Evolutionary conservation across 2,888 invertebrate genomes (phyloP).

Genomic region (Agriotes lineatus): DNA sequence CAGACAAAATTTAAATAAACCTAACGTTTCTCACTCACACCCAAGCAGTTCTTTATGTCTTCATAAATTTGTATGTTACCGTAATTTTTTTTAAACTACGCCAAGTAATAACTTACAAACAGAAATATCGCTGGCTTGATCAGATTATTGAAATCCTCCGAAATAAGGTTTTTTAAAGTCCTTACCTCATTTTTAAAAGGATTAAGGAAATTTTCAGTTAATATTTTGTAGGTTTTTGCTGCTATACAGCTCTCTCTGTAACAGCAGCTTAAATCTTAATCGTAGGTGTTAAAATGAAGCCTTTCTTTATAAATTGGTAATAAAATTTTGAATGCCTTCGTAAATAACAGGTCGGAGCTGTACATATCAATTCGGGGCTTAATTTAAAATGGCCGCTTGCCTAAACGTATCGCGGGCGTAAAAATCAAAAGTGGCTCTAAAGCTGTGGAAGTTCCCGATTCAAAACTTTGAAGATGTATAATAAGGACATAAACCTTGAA

Average conservation of each 20-base stretch:
- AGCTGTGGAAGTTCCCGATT: slow-evolving; percentile 10
- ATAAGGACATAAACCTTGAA: slow-evolving; percentile 10
- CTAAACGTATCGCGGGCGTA: background rate
- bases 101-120: no score
- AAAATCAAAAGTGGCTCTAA: slow-evolving; percentile 11
- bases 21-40: no score
- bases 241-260: background rate
- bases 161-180: no score
- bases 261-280: background rate
- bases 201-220: no score
- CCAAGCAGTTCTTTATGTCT: no score
- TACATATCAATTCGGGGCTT: slow-evolving; percentile 12
- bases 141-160: no score
- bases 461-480: slow-evolving; percentile 7
- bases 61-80: no score
- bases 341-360: background rate
- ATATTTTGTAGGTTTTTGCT: background rate
- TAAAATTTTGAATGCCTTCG: background rate
- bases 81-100: no score
- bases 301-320: background rate
- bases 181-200: no score
- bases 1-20: no score
- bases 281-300: background rate
- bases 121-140: no score
- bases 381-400: slow-evolving; percentile 2